Evolutionary conservation across 2,888 invertebrate genomes (phyloP), one percentile per base, ranked within the genome.

Genomic region (Xestia ashworthii): DNA sequence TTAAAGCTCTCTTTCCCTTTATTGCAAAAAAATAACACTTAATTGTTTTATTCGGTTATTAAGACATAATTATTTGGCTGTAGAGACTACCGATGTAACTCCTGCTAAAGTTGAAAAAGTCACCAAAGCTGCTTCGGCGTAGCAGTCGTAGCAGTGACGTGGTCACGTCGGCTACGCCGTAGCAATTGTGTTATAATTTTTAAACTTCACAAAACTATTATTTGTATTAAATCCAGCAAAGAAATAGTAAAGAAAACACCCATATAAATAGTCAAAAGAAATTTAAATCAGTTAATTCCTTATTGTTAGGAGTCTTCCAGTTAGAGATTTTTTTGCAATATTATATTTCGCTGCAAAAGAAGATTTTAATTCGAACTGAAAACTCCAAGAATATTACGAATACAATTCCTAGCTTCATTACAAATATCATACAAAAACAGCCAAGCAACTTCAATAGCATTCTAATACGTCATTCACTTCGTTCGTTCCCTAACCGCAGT

Each of bases 401-500:
- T 8, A 62, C 32, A 62, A 19, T 38, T 67, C 8, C 11, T n/a
- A 38, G 16, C 38, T 9, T 58, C 16, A n/a, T n/a, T 14, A n/a
- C 32, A 60, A 38, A 62, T 62, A 19, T 38, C 5, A 48, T 38
- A 66, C 53, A 44, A 69, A 77, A 82, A 22, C 16, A 25, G 5
- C 32, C 68, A 46, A 71, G 41, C 19, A 50, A 41, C 12, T 64
- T 78, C 32, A 66, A 62, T 22, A 48, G 19, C 53, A 73, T 66
- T 83, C n/a, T 53, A 60, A 38, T 58, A 53, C 25, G 19, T 32
- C 25, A 67, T 46, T 32, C 53, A 55, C 60, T 62, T 68, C 60
- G 22, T 55, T 81, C 60, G 70, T 73, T 48, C 60, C 38, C 38
- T 60, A 38, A 68, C 71, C 65, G n/a, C 55, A 62, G 65, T 62